phyloP scores from a whole-genome alignment of 2,888 invertebrate species.

The Drosophila fulvimacula region DNA sequence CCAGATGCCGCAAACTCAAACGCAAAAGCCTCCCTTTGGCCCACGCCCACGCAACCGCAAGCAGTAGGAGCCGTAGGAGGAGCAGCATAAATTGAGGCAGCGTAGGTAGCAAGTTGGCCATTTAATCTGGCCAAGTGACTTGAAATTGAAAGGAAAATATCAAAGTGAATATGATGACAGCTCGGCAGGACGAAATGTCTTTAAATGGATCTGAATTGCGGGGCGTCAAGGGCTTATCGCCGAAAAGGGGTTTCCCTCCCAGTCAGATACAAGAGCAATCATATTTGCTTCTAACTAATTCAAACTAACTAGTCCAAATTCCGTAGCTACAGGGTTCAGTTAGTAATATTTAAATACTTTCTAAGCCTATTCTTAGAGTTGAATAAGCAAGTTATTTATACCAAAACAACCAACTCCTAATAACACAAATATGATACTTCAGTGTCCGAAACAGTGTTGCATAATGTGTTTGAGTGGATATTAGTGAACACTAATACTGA shows the following conservation, averaged over 20 bases:
- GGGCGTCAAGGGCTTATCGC: conserved; percentile 1
- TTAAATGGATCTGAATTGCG: conserved; percentile 17
- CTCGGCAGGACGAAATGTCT: conserved; percentile 16
- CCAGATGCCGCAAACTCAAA: conserved; percentile 14
- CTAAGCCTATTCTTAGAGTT: too few relatives aligned
- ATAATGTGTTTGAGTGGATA: too few relatives aligned
- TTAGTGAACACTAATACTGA: too few relatives aligned
- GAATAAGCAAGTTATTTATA: too few relatives aligned
- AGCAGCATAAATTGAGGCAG: conserved; percentile 4
- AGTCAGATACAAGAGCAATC: conserved; percentile 8
- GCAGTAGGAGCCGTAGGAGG: conserved; percentile 2
- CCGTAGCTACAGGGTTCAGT: neutral
- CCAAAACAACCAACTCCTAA: too few relatives aligned
- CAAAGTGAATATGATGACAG: conserved; percentile 76
- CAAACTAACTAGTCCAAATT: neutral
- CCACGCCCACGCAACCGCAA: conserved; percentile 52
- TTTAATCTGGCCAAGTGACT: conserved; percentile 78
- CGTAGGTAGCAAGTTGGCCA: conserved; percentile 48
- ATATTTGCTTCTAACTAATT: neutral
- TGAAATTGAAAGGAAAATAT: conserved; percentile 73
- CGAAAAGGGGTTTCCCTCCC: neutral
- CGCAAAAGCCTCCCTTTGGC: neutral
- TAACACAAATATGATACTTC: too few relatives aligned
- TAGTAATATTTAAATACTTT: too few relatives aligned
- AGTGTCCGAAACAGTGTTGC: too few relatives aligned